Percentiles rank a stretch among this genome's conserved stretches.
phyloP scores from a whole-genome alignment of 2,113 vertebrate genomes.

The Microcebus ravelobensis region DNA sequence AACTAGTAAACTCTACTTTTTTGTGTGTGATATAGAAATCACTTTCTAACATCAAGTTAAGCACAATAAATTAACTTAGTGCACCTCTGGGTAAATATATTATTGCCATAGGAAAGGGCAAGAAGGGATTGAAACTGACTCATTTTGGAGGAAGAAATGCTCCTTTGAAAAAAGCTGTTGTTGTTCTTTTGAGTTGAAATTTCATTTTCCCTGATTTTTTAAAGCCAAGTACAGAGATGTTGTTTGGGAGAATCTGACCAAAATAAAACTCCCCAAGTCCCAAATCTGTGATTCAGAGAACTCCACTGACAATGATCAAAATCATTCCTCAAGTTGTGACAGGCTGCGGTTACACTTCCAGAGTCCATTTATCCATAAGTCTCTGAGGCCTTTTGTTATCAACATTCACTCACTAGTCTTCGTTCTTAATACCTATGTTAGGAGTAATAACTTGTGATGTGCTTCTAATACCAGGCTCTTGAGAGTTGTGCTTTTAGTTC shows the following conservation, averaged over 20 bases:
- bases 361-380: not conserved
- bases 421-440: not conserved
- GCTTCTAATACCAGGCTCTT: not conserved
- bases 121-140: not conserved
- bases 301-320: not conserved
- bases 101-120: conserved; percentile 25
- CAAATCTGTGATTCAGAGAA: conserved; percentile 32
- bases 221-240: conserved; percentile 17
- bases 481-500: not conserved
- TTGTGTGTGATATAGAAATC: not conserved
- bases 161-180: not conserved
- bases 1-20: conserved; percentile 4
- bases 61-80: conserved; percentile 1
- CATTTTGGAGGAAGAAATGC: not conserved
- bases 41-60: conserved; percentile 25
- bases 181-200: conserved; percentile 34
- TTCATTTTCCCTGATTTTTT: conserved; percentile 50
- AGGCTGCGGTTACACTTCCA: not conserved
- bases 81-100: not conserved
- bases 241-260: conserved; percentile 2
- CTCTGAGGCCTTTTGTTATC: conserved; percentile 17
- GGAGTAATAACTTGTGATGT: not conserved
- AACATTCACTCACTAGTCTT: not conserved
- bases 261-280: conserved; percentile 41
- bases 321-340: not conserved